These are phyloP conservation scores for Bos indicus DNA, from an alignment of 2,113 vertebrate species.

Conservation along the genomic window DNA sequence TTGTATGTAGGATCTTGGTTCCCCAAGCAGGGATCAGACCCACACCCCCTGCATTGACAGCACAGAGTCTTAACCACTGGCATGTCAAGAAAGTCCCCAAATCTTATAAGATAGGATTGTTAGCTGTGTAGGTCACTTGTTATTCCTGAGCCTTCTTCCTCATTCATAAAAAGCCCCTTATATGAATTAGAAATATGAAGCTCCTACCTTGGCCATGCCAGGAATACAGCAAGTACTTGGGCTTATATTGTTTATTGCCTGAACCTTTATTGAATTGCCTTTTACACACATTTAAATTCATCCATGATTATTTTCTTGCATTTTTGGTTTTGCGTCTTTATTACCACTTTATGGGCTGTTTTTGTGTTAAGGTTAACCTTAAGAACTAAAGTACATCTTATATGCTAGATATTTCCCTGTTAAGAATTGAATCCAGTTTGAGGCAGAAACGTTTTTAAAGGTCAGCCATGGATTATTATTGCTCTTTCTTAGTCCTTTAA, in stretches of 20 bases:
- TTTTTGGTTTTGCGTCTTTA: neutral
- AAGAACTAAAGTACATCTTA: neutral
- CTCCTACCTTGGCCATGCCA: neutral
- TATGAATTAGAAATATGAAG: neutral
- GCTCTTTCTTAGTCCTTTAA: slow-evolving; percentile 23
- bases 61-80: neutral
- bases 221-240: neutral
- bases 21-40: neutral
- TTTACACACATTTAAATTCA: neutral
- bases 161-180: neutral
- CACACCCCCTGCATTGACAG: neutral
- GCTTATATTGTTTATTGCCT: neutral
- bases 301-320: neutral
- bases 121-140: neutral
- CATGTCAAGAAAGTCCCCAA: neutral
- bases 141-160: neutral
- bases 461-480: neutral
- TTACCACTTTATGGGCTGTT: neutral
- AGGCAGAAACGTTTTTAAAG: slow-evolving; percentile 13
- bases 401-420: neutral
- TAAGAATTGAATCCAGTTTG: neutral
- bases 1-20: neutral
- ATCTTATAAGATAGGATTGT: neutral
- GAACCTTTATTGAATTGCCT: neutral
- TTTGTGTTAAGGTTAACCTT: neutral